Conservation (phyloP, 2,797 vertebrate genomes). For the Rhynchotus rufescens region DNA sequence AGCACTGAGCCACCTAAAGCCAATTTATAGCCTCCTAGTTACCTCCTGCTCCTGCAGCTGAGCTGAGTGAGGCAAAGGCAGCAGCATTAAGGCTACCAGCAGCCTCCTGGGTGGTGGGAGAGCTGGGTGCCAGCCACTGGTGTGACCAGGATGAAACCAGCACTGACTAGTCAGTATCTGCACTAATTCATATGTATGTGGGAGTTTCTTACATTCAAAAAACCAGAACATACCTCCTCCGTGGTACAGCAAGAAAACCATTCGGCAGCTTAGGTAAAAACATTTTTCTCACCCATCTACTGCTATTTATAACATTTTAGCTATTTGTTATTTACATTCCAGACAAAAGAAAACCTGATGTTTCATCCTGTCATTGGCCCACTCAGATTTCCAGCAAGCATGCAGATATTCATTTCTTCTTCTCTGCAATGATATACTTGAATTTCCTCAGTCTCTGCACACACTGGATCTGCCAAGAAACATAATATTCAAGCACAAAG, state of each 20-base stretch:
- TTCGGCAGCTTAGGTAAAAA: not conserved
- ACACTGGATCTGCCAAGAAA: not conserved
- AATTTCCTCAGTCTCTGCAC: not conserved
- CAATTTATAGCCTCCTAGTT: rapidly evolving
- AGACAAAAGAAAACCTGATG: not conserved
- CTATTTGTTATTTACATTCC: not conserved
- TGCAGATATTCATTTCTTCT: not conserved
- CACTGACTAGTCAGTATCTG: not conserved
- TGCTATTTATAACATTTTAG: not conserved
- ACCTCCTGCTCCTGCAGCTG: not conserved
- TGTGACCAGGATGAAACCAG: not conserved
- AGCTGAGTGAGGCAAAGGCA: not conserved
- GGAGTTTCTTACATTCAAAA: not conserved
- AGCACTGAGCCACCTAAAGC: not conserved
- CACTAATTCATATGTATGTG: not conserved
- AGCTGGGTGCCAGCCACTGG: not conserved
- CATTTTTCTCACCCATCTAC: not conserved
- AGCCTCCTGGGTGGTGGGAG: not conserved
- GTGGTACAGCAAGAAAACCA: not conserved
- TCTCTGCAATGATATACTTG: not conserved
- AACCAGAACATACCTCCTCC: not conserved
- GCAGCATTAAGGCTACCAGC: not conserved
- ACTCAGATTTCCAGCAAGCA: not conserved
- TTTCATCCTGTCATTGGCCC: not conserved
- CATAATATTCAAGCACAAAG: not conserved